These are phyloP conservation scores for Sterrhoptilus dennistouni DNA, from an alignment of 2,113 vertebrate species.

Conservation along the genomic window DNA sequence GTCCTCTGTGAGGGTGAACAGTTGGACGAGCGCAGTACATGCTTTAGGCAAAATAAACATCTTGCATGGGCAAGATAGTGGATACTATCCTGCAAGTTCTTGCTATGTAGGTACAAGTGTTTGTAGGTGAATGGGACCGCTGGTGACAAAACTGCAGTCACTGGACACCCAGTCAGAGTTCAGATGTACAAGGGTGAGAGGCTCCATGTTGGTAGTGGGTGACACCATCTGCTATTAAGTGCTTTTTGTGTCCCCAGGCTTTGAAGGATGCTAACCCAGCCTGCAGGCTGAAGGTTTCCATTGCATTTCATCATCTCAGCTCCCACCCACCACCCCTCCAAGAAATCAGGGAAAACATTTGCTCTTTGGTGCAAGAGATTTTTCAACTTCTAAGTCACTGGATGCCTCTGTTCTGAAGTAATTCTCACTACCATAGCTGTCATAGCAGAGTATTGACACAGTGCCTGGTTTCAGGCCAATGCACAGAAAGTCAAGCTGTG, in stretches of 20 bases:
- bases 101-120: background rate
- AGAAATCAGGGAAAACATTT: background rate
- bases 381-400: background rate
- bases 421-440: background rate
- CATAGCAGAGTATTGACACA: constrained; percentile 9
- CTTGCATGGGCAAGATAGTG: background rate
- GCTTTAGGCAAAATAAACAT: background rate
- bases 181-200: background rate
- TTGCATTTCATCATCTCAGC: background rate
- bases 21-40: fast-evolving
- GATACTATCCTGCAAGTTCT: background rate
- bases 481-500: background rate
- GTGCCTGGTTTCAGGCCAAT: constrained; percentile 32
- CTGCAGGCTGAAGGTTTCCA: background rate
- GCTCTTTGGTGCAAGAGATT: background rate
- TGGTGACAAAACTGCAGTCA: background rate
- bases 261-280: background rate
- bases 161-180: background rate
- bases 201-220: background rate
- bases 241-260: background rate
- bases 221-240: background rate
- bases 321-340: background rate
- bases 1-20: background rate
- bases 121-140: background rate
- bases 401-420: constrained; percentile 19